phyloP scores from a whole-genome alignment of 1,140 invertebrate species.

The Drosophila gunungcola region DNA sequence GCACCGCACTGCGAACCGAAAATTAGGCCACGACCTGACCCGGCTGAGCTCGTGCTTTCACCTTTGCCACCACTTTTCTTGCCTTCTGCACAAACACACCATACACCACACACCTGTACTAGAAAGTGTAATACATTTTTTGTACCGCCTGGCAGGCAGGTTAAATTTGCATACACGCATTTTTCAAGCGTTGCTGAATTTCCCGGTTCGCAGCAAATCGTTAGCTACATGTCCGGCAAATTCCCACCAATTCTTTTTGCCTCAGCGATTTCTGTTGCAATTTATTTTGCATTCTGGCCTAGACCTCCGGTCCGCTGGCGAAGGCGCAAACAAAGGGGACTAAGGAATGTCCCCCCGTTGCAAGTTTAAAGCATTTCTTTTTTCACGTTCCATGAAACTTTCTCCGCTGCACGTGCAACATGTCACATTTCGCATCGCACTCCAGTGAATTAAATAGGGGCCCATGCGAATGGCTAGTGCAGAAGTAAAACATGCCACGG shows the following conservation, averaged over 20 bases:
- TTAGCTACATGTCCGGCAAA: constrained; percentile 65
- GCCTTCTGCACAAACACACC: constrained; percentile 9
- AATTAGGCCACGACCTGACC: constrained; percentile 54
- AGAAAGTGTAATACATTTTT: constrained; percentile 53
- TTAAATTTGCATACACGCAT: constrained; percentile 77
- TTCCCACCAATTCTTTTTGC: constrained; percentile 35
- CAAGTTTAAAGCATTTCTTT: constrained; percentile 19
- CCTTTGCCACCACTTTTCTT: constrained; percentile 36
- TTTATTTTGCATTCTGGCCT: constrained; percentile 65
- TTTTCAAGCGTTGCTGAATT: constrained; percentile 54
- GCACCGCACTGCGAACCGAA: constrained; percentile 40
- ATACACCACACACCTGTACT: neutral
- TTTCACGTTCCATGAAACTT: constrained; percentile 21
- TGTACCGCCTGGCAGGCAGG: constrained; percentile 20
- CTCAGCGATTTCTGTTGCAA: constrained; percentile 50
- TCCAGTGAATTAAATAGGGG: constrained; percentile 38
- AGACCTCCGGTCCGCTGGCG: constrained; percentile 23
- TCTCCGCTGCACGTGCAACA: constrained; percentile 43
- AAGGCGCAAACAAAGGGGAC: constrained; percentile 6
- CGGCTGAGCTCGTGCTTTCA: constrained; percentile 22
- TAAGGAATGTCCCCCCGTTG: constrained; percentile 1
- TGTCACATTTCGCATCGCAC: constrained; percentile 45
- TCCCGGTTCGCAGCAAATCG: constrained; percentile 52
- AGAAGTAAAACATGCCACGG: constrained; percentile 36
- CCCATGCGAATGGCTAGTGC: constrained; percentile 19